A percentile compares a stretch with the other conserved stretches of the same genome.
These are phyloP conservation scores for Labeo calbasu DNA, from an alignment of 2,797 vertebrate species.

Conservation along the genomic window DNA sequence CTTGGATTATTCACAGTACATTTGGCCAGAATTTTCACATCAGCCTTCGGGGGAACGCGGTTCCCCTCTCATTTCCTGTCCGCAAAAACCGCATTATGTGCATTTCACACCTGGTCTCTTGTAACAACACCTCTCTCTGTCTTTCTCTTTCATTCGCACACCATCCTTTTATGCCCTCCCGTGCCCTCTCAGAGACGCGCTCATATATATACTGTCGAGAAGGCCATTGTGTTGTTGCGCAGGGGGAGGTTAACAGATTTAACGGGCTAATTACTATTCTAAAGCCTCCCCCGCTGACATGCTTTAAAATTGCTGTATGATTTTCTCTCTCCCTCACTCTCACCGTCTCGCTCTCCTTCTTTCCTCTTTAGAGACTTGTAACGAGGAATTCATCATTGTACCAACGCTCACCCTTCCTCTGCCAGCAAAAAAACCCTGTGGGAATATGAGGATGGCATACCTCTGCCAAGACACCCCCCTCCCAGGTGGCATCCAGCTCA, in stretches of 20 bases:
- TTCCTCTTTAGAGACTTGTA: conserved; percentile 37
- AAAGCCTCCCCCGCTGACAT: conserved; percentile 56
- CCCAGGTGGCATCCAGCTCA: conserved; percentile 6
- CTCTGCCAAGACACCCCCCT: conserved; percentile 23
- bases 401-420: conserved; percentile 8
- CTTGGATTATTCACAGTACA: conserved; percentile 40
- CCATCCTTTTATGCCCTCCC: neutral
- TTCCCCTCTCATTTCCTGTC: conserved; percentile 18
- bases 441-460: conserved; percentile 4
- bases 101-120: conserved; percentile 48
- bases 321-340: conserved; percentile 34
- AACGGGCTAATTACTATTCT: conserved; percentile 59
- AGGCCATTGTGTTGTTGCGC: conserved; percentile 55
- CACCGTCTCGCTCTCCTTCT: conserved; percentile 32
- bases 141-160: neutral
- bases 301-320: conserved; percentile 55
- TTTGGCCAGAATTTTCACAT: conserved; percentile 13
- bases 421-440: neutral
- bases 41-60: neutral
- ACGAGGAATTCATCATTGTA: conserved; percentile 39
- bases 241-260: conserved; percentile 60
- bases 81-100: conserved; percentile 23
- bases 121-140: conserved; percentile 27
- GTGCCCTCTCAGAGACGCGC: conserved; percentile 14
- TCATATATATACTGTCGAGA: conserved; percentile 23